Base-by-base conservation (phyloP, 2,888 invertebrate species). In the Timandra comae region DNA sequence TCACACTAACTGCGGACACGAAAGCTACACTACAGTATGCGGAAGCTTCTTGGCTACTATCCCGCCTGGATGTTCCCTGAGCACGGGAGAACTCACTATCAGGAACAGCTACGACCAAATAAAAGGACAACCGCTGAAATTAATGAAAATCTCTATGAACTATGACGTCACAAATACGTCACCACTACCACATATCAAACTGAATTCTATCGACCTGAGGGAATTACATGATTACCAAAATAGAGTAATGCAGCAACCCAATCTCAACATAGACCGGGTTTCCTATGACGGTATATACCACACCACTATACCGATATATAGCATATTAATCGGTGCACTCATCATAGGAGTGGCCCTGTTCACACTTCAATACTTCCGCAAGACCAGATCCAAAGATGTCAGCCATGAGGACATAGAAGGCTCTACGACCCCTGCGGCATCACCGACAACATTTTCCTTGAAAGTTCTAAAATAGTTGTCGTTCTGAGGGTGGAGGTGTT, bases 231-330 rank as follows among this genome's bases (percentile, higher is more conserved):
- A 12, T 3, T 19, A 10, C 3, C 10, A 35, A 8, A 21, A n/a
- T 3, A 31, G 34, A 7, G 30, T 43, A 10, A 13, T 35, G 7
- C 3, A 32, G 7, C 30, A 35, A 13, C 6, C 16, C 2, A 27
- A 26, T 7, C 3, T 30, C 1, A 16, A 22, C 5, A 12, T 27
- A 2, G 12, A 27, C n/a, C 8, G 11, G 6, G 13, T 6, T 9
- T 7, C 26, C 10, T 28, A 33, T 12, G 5, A 19, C 1, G 23
- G 11, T 5, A n/a, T 41, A 4, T 41, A 41, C 27, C 41, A 41
- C 16, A 41, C 41, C 7, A 41, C 38, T 2, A 38, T 41, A 9
- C 38, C 41, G 1, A n/a, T 41, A 3, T 41, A 38, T 23, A 4
- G 29, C 8, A 12, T 27, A 20, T 19, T 38, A 26, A 25, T 25